Evolutionary conservation across 2,888 invertebrate species (phyloP).

Genomic region (Chloromyia formosa): DNA sequence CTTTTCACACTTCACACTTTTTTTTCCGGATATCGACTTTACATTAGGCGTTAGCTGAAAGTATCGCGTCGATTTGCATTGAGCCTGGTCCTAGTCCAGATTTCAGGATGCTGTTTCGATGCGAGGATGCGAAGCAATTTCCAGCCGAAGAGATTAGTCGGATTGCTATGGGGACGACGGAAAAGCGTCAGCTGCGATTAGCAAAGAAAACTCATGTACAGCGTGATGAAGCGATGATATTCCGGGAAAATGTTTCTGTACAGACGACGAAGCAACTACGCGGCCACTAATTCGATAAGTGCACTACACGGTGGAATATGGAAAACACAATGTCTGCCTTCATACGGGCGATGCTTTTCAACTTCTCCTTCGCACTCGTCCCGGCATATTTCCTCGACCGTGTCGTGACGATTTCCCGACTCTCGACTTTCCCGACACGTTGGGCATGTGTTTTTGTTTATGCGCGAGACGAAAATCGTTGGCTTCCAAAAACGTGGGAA

Average conservation of each 20-base stretch:
- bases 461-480: slow-evolving; percentile 49
- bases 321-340: slow-evolving; percentile 16
- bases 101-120: slow-evolving; percentile 26
- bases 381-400: background rate
- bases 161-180: too few species aligned
- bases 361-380: background rate
- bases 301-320: slow-evolving; percentile 32
- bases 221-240: too few species aligned
- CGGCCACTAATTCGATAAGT: slow-evolving; percentile 28
- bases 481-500: slow-evolving; percentile 38
- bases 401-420: background rate
- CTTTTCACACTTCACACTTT: slow-evolving; percentile 13
- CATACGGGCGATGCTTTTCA: slow-evolving; percentile 29
- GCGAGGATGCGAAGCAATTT: background rate
- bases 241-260: too few species aligned
- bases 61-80: background rate
- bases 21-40: slow-evolving; percentile 1
- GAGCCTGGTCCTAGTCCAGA: slow-evolving; percentile 28
- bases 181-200: too few species aligned
- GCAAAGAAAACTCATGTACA: too few species aligned
- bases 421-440: background rate
- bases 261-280: background rate
- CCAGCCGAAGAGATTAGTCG: background rate
- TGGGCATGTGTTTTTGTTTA: slow-evolving; percentile 51
- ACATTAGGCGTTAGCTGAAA: slow-evolving; percentile 23